Evolutionary conservation across 2,113 vertebrate genomes (phyloP).

Genomic region (Dasyprocta punctata): DNA sequence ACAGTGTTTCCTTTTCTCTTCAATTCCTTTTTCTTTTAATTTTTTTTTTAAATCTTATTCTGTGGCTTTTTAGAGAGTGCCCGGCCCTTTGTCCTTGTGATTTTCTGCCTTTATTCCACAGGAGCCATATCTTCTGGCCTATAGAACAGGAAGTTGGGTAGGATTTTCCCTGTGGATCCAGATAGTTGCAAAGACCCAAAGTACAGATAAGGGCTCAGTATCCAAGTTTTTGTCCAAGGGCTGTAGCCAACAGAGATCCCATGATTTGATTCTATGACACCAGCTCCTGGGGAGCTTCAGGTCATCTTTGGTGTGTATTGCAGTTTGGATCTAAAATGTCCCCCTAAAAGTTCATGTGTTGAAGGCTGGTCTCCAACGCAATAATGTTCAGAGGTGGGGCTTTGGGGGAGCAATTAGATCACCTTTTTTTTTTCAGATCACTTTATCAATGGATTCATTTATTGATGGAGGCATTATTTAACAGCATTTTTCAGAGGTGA

Average conservation of each 20-base stretch:
- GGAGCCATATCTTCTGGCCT: background rate
- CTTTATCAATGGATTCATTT: background rate
- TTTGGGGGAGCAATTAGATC: background rate
- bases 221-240: background rate
- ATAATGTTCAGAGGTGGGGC: background rate
- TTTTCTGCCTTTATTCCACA: background rate
- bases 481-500: background rate
- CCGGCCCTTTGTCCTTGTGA: background rate
- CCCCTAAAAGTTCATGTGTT: background rate
- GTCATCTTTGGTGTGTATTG: background rate
- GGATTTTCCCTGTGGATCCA: background rate
- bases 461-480: background rate
- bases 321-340: background rate
- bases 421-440: too few species aligned
- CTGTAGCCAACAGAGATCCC: background rate
- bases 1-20: constrained; percentile 69
- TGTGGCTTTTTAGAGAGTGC: background rate
- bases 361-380: background rate
- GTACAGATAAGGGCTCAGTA: background rate
- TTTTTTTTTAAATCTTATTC: constrained; percentile 18
- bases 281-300: background rate
- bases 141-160: background rate
- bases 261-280: background rate
- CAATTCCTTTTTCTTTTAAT: constrained; percentile 60
- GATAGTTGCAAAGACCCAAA: background rate